Evolutionary conservation across 2,113 vertebrate genomes (phyloP).

Genomic region (Neogale vison): DNA sequence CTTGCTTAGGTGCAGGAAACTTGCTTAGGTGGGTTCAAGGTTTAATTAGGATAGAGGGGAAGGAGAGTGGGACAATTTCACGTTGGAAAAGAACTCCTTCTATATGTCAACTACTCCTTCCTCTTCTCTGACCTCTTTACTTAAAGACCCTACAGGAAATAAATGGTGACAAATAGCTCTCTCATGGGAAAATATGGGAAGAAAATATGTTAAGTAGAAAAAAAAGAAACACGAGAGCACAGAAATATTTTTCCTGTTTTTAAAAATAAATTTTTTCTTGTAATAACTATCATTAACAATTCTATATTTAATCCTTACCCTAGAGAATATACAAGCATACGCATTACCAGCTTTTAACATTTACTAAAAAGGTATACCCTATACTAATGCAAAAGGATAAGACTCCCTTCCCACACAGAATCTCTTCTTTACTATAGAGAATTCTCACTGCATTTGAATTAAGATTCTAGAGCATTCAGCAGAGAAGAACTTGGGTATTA

Average conservation of each 20-base stretch:
- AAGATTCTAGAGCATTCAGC: background rate
- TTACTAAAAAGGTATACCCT: background rate
- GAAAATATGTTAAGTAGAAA: background rate
- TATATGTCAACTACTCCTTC: background rate
- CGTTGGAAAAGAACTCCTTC: background rate
- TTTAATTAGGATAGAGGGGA: background rate
- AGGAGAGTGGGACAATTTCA: background rate
- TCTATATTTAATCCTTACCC: slow-evolving; percentile 5
- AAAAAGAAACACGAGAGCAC: background rate
- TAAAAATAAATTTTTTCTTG: slow-evolving; percentile 62
- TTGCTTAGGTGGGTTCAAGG: slow-evolving; percentile 19
- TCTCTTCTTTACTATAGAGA: background rate
- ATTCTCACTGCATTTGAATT: background rate
- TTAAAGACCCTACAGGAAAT: background rate
- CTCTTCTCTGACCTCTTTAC: background rate
- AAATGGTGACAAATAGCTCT: background rate
- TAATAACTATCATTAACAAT: background rate
- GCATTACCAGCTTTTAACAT: background rate
- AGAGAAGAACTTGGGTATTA: background rate
- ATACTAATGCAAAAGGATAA: background rate
- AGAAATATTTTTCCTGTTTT: background rate
- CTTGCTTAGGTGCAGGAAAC: background rate
- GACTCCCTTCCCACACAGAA: background rate
- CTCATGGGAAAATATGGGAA: background rate
- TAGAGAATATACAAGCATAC: background rate